Percentiles rank a stretch among this genome's conserved stretches.
Evolutionary conservation across 2,888 invertebrate species (phyloP).

Genomic region (Tipula helvola): DNA sequence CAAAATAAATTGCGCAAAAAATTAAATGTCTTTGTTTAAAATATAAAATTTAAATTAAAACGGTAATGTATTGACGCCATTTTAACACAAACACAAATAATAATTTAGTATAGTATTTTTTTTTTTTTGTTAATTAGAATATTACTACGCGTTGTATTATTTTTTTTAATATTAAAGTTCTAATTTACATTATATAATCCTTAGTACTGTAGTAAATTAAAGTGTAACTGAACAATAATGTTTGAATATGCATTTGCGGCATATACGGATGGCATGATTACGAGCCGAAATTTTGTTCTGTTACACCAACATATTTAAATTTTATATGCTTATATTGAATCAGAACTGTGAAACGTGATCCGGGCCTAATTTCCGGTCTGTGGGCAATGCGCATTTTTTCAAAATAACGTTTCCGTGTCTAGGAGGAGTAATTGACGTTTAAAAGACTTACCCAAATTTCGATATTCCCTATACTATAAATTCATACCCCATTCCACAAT

Average conservation of each 20-base stretch:
- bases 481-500: neutral
- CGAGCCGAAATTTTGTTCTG: neutral
- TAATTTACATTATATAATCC: neutral
- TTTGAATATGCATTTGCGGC: neutral
- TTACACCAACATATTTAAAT: neutral
- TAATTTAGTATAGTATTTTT: neutral
- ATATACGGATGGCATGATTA: neutral
- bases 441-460: neutral
- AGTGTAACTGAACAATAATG: neutral
- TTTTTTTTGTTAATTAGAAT: neutral
- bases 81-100: neutral
- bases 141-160: neutral
- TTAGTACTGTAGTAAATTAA: neutral
- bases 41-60: neutral
- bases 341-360: neutral
- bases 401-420: neutral
- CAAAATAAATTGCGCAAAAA: neutral
- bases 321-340: neutral
- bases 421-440: neutral
- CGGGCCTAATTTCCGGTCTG: neutral
- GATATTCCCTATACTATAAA: neutral
- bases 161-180: neutral
- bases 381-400: neutral
- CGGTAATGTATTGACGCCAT: neutral
- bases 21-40: neutral